Conservation (phyloP, 92 coral and sea anemone species). For the Paramuricea clavata region DNA sequence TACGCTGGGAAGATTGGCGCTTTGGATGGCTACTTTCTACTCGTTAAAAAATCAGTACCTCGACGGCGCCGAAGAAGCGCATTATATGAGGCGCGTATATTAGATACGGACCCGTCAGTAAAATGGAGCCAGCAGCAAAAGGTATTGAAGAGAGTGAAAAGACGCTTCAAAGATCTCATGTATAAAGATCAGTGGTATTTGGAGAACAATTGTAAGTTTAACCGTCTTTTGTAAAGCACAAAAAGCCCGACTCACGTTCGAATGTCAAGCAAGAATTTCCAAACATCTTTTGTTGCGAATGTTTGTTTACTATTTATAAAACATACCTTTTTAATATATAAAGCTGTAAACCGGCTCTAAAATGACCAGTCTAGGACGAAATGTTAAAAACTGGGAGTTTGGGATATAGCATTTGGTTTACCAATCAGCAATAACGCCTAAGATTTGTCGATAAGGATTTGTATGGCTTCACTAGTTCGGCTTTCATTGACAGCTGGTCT, state of each 20-base stretch:
- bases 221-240: background rate
- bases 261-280: background rate
- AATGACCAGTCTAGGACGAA: background rate
- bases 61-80: conserved; percentile 81
- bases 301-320: conserved; percentile 24
- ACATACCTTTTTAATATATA: background rate
- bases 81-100: conserved; percentile 71
- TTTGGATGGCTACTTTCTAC: conserved; percentile 80
- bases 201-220: conserved; percentile 86
- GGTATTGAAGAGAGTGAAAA: conserved; percentile 80
- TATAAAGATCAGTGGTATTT: conserved; percentile 94
- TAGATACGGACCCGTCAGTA: conserved; percentile 81
- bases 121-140: conserved; percentile 88
- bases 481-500: conserved; percentile 16
- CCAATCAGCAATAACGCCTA: background rate
- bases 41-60: conserved; percentile 78
- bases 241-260: background rate
- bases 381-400: background rate
- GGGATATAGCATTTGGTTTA: conserved; percentile 5
- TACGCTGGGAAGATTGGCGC: conserved; percentile 87
- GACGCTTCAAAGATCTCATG: conserved; percentile 80
- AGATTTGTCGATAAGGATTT: conserved; percentile 20
- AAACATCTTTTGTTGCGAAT: conserved; percentile 14
- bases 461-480: background rate
- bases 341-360: background rate